Conservation (phyloP, 2,888 invertebrate species). For the Cheilosia variabilis region DNA sequence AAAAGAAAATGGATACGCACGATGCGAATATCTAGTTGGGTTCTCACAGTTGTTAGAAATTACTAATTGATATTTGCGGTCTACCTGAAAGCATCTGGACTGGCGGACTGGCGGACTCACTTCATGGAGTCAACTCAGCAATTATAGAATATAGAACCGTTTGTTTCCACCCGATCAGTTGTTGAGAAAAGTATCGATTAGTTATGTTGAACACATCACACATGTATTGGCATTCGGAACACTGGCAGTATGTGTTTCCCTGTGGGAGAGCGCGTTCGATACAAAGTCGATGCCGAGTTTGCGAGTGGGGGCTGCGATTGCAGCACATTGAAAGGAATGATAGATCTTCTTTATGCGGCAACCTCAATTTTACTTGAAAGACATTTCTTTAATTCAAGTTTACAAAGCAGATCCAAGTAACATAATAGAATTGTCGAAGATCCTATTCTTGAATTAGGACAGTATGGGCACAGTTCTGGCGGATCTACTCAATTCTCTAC, state of each 20-base stretch:
- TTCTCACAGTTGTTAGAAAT: slow-evolving; percentile 75
- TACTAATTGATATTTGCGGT: slow-evolving; percentile 75
- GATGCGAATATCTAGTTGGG: slow-evolving; percentile 69
- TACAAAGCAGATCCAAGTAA: too few species aligned
- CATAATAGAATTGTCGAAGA: too few species aligned
- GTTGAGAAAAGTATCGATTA: slow-evolving; percentile 69
- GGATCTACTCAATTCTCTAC: too few species aligned
- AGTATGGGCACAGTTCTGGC: too few species aligned
- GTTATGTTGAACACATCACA: slow-evolving; percentile 68
- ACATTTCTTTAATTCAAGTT: too few species aligned
- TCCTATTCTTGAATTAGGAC: too few species aligned
- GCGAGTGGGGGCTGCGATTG: slow-evolving; percentile 2
- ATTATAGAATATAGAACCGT: slow-evolving; percentile 73
- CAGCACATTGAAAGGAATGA: slow-evolving; percentile 42
- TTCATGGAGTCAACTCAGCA: slow-evolving; percentile 54
- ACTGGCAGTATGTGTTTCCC: slow-evolving; percentile 62
- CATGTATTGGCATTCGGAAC: slow-evolving; percentile 61
- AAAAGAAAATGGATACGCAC: slow-evolving; percentile 20
- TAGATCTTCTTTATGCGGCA: too few species aligned
- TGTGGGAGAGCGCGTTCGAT: slow-evolving; percentile 59
- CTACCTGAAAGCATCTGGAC: slow-evolving; percentile 73
- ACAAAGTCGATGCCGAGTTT: neutral
- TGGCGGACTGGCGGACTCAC: slow-evolving; percentile 31
- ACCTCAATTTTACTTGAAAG: too few species aligned
- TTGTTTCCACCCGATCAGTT: slow-evolving; percentile 47